These are phyloP conservation scores for Paralichthys olivaceus DNA, from an alignment of 2,113 vertebrate species.

Conservation along the genomic window DNA sequence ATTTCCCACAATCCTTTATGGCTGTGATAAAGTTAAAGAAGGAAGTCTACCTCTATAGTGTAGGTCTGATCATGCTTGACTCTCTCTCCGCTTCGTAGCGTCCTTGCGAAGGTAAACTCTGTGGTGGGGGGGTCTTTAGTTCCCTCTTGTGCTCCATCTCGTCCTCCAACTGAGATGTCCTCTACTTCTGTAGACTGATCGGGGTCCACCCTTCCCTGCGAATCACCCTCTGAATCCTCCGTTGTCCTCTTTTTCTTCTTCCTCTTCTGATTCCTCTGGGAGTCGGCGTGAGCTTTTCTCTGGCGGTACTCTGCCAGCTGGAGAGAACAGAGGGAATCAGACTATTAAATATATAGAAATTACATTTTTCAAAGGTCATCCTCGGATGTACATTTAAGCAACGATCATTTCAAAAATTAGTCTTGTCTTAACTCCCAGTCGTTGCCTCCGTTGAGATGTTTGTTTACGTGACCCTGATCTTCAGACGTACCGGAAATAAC, in stretches of 20 bases:
- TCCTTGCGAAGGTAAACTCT: slow-evolving; percentile 83
- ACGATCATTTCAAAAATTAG: background rate
- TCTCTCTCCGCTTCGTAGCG: slow-evolving; percentile 85
- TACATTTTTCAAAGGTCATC: background rate
- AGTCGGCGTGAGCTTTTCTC: slow-evolving; percentile 90
- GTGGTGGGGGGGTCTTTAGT: slow-evolving; percentile 71
- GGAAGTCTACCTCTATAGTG: slow-evolving; percentile 87
- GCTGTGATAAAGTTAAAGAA: background rate
- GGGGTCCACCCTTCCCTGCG: slow-evolving; percentile 52
- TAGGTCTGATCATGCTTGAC: slow-evolving; percentile 86
- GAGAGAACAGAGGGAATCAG: slow-evolving; percentile 20
- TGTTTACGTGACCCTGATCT: slow-evolving; percentile 16
- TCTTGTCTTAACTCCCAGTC: background rate
- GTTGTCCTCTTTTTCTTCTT: slow-evolving; percentile 84
- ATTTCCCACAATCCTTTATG: background rate
- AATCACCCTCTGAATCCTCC: slow-evolving; percentile 81
- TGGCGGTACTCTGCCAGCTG: slow-evolving; percentile 96
- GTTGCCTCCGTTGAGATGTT: slow-evolving; percentile 12
- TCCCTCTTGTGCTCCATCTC: slow-evolving; percentile 74
- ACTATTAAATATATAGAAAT: background rate
- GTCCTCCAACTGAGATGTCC: slow-evolving; percentile 62
- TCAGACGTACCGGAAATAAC: background rate
- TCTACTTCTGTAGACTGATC: slow-evolving; percentile 74
- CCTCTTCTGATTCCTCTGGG: slow-evolving; percentile 92
- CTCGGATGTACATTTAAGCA: background rate